phyloP scores from a whole-genome alignment of 2,888 invertebrate genomes.

The Magallana nippona region DNA sequence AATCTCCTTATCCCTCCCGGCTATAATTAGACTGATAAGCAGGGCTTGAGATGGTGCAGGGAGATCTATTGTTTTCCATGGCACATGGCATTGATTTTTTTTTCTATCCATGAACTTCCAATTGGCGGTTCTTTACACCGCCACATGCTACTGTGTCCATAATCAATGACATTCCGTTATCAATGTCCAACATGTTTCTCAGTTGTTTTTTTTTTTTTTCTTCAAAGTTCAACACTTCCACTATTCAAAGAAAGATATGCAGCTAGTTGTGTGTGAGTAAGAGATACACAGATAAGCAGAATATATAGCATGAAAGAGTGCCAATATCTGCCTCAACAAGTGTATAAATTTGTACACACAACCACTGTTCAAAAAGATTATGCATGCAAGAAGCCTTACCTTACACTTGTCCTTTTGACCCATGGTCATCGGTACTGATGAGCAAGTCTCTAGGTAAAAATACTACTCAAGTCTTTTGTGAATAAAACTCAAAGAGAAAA shows the following conservation, averaged over 20 bases:
- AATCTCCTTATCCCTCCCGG: background rate
- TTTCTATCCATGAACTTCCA: background rate
- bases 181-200: slow-evolving; percentile 25
- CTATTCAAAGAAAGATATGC: too few species aligned
- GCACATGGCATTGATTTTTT: slow-evolving; percentile 22
- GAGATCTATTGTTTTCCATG: background rate
- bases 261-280: too few species aligned
- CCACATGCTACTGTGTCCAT: background rate
- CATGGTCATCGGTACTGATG: slow-evolving; percentile 6
- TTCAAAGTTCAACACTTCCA: background rate
- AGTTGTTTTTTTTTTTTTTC: background rate
- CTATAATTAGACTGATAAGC: background rate
- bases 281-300: too few species aligned
- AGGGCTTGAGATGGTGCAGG: background rate
- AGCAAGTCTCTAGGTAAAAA: background rate
- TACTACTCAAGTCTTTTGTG: background rate
- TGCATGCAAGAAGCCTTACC: background rate
- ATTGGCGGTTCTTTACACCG: slow-evolving; percentile 5
- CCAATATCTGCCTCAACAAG: background rate
- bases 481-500: background rate
- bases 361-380: background rate
- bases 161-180: slow-evolving; percentile 26
- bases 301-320: too few species aligned
- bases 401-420: slow-evolving; percentile 12
- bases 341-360: background rate